Conservation (phyloP, 2,113 vertebrate genomes). For the Chamaetylas fuelleborni region DNA sequence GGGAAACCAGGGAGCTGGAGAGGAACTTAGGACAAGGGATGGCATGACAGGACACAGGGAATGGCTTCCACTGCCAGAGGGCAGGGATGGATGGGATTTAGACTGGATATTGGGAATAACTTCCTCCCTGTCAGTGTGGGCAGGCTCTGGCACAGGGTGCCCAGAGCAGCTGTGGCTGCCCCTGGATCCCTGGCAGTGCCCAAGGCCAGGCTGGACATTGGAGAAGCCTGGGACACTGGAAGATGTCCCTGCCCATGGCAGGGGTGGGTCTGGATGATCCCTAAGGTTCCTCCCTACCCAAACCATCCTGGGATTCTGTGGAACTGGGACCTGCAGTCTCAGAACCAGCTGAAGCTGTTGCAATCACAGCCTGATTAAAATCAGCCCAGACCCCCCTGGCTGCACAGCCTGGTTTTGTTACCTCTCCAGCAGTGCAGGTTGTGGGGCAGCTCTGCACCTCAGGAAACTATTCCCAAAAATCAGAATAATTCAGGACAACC, state of each 20-base stretch:
- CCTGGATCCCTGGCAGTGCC: neutral
- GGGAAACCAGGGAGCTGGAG: neutral
- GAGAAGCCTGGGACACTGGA: rapidly evolving
- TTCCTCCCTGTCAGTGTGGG: rapidly evolving
- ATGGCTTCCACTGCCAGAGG: neutral
- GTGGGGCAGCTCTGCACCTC: neutral
- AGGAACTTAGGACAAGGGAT: neutral
- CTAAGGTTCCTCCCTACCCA: neutral
- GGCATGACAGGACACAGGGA: neutral
- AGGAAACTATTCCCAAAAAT: neutral
- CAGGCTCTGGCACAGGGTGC: neutral
- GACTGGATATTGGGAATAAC: neutral
- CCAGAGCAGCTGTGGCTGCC: neutral
- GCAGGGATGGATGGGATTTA: neutral
- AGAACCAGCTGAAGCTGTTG: neutral
- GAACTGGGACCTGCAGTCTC: neutral
- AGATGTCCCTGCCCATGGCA: neutral
- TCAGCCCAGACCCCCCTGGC: neutral
- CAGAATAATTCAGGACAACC: neutral
- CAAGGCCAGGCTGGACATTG: rapidly evolving
- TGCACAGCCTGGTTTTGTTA: neutral
- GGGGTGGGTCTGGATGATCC: neutral
- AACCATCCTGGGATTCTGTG: neutral
- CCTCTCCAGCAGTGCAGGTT: neutral
- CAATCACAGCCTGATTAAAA: neutral